phyloP scores from a whole-genome alignment of 2,888 invertebrate genomes.

The Mystacides longicornis region DNA sequence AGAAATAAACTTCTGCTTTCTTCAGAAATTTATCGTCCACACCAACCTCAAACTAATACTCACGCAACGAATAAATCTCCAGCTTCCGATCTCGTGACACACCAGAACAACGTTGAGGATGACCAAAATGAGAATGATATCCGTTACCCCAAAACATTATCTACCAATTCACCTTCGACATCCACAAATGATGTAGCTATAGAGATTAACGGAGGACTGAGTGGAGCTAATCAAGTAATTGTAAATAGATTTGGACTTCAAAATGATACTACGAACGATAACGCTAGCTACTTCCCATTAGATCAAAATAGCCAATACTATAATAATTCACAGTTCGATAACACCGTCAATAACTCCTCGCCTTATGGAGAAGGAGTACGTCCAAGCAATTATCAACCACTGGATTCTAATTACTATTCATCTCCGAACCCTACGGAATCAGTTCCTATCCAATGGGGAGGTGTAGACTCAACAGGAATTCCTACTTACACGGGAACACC shows the following conservation, averaged over 20 bases:
- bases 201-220: conserved; percentile 43
- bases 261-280: neutral
- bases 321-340: conserved; percentile 37
- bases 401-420: conserved; percentile 30
- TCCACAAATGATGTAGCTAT: conserved; percentile 37
- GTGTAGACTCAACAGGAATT: conserved; percentile 33
- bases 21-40: conserved; percentile 17
- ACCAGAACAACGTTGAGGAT: conserved; percentile 20
- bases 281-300: conserved; percentile 24
- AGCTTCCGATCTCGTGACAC: conserved; percentile 26
- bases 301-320: conserved; percentile 33
- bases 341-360: conserved; percentile 34
- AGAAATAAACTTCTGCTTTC: conserved; percentile 21
- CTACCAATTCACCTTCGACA: conserved; percentile 37
- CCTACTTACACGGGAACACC: conserved; percentile 18
- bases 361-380: conserved; percentile 47
- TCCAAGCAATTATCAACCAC: conserved; percentile 39
- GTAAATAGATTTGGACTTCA: neutral
- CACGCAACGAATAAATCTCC: conserved; percentile 25
- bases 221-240: conserved; percentile 26
- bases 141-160: conserved; percentile 30
- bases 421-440: conserved; percentile 37
- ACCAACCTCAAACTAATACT: conserved; percentile 10
- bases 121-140: conserved; percentile 15
- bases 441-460: conserved; percentile 43